Base-by-base conservation (phyloP, 2,797 vertebrate species). In the Sebastes paucispinis region DNA sequence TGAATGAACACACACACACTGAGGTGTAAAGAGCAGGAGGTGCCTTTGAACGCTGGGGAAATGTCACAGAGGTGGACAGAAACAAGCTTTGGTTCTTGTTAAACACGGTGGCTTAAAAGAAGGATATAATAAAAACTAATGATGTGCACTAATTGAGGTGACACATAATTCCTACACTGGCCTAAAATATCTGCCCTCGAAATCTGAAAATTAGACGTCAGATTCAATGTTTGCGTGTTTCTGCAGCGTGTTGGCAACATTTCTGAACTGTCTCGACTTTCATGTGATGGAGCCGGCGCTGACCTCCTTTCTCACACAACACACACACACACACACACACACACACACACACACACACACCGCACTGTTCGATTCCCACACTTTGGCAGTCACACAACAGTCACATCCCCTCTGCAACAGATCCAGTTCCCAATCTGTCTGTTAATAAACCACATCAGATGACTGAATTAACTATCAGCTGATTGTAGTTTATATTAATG, bases 401-500 rank as follows among this genome's bases (percentile, higher is more conserved):
- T 64, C 69, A 60, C 2, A 0, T 75, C 58, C 52, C 4, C 14
- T 70, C 63, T 32, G 59, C 50, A 62, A 5, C 54, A 43, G 59
- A 67, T 83, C 64, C 70, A 73, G 24, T 22, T 75, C 52, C 57
- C 65, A 43, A 39, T 77, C 47, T 75, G 29, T 78, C 31, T 22
- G 24, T 2, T 65, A 50, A 52, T 54, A 63, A 73, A 76, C 66
- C 1, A 18, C 39, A 67, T 89, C 84, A 88, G 73, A 72, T 81
- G 84, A 90, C 82, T 82, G 71, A 75, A 36, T 60, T 24, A 34
- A 57, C 58, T 34, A 22, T 91, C 89, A 88, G 86, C 83, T 88
- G 86, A 92, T 84, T 85, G 63, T 50, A 36, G 52, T 81, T 76
- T 8, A 50, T 39, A 20, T 54, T 74, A 77, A 59, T 58, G 65